phyloP scores from a whole-genome alignment of 2,797 vertebrate species.

The Diceros bicornis region DNA sequence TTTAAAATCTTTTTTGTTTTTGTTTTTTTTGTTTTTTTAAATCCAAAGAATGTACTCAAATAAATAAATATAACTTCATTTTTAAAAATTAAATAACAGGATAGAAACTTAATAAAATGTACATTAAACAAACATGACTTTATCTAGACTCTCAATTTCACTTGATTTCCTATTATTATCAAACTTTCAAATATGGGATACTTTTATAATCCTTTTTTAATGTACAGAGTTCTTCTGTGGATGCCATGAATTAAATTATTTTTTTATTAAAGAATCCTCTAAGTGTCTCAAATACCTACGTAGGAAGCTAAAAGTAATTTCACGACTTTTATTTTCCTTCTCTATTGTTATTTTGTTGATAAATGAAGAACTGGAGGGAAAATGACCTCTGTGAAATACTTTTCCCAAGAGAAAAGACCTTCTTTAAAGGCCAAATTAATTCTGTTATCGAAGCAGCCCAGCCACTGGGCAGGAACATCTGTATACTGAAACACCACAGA shows the following conservation, averaged over 20 bases:
- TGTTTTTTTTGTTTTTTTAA: background rate
- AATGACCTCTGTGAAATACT: background rate
- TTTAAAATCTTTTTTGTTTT: background rate
- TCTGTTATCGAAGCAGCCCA: conserved; percentile 45
- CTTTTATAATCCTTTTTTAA: background rate
- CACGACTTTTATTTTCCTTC: conserved; percentile 26
- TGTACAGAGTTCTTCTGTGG: background rate
- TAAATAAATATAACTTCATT: background rate
- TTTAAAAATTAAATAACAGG: background rate
- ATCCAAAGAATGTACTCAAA: background rate
- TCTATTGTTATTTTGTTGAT: background rate
- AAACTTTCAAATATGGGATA: background rate
- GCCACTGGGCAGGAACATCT: background rate
- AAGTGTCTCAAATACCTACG: background rate
- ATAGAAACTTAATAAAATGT: background rate
- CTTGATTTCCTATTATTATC: background rate
- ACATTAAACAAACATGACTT: background rate
- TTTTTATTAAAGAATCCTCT: background rate
- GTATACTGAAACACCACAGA: background rate
- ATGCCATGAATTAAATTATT: background rate
- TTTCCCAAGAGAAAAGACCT: conserved; percentile 4
- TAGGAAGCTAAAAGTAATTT: conserved; percentile 1
- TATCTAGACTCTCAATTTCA: background rate
- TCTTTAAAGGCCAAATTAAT: conserved; percentile 46
- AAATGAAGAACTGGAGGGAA: background rate